Evolutionary conservation across 2,888 invertebrate genomes (phyloP).

Genomic region (Nyleta sp.): DNA sequence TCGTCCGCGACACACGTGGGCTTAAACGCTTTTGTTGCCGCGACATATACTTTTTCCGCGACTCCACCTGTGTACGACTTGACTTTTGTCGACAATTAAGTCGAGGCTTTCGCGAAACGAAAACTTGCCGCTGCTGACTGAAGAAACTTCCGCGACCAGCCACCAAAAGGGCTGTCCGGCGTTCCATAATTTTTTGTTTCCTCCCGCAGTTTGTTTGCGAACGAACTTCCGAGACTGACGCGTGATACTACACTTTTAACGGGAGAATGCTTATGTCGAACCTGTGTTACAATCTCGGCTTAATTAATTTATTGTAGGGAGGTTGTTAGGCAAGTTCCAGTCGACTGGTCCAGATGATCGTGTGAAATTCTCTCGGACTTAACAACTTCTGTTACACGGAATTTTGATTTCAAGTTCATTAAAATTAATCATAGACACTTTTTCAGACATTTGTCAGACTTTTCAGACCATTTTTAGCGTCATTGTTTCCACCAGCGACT

Average conservation of each 20-base stretch:
- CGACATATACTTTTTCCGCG: slow-evolving; percentile 42
- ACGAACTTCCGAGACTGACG: slow-evolving; percentile 51
- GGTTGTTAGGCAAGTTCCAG: too few species aligned
- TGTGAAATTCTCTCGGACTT: too few species aligned
- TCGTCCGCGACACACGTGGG: slow-evolving; percentile 28
- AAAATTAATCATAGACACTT: too few species aligned
- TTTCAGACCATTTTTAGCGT: too few species aligned
- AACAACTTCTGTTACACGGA: too few species aligned
- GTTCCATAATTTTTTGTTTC: slow-evolving; percentile 18
- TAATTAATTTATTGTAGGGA: slow-evolving; percentile 12
- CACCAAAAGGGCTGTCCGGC: slow-evolving; percentile 16
- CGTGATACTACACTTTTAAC: slow-evolving; percentile 46
- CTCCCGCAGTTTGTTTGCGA: slow-evolving; percentile 38
- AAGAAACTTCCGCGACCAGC: slow-evolving; percentile 39
- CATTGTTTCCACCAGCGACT: too few species aligned
- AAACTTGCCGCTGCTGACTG: slow-evolving; percentile 46
- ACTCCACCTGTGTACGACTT: slow-evolving; percentile 41
- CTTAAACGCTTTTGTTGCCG: slow-evolving; percentile 47
- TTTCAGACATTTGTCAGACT: too few species aligned
- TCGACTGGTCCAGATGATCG: too few species aligned
- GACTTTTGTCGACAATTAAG: slow-evolving; percentile 48
- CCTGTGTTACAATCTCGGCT: slow-evolving; percentile 25
- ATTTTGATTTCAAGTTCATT: too few species aligned
- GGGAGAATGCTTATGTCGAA: not conserved
- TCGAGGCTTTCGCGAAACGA: slow-evolving; percentile 42